A percentile compares a stretch with the other conserved stretches of the same genome.
phyloP scores from a whole-genome alignment of 1,140 invertebrate genomes.

The Microvelia longipes region DNA sequence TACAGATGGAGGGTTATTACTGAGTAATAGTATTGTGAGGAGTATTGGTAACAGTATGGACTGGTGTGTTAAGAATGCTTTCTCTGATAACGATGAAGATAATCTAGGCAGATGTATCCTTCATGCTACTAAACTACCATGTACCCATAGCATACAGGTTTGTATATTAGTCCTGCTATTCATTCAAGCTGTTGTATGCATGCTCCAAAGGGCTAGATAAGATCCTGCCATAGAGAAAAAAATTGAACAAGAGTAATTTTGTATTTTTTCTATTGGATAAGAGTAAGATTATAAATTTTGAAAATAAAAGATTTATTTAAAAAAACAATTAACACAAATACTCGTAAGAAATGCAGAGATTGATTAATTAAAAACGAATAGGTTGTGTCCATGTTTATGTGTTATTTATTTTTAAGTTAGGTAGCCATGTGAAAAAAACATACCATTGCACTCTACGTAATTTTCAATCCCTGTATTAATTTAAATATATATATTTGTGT shows the following conservation, averaged over 20 bases:
- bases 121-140: conserved; percentile 46
- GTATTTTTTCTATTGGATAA: not conserved
- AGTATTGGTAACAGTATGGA: conserved; percentile 57
- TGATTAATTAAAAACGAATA: no score
- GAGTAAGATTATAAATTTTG: no score
- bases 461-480: no score
- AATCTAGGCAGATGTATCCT: conserved; percentile 69
- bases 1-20: conserved; percentile 52
- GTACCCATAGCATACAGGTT: conserved; percentile 30
- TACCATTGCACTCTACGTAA: no score
- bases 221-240: not conserved
- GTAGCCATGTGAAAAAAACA: no score
- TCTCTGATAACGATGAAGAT: conserved; percentile 57
- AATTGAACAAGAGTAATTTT: not conserved
- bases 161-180: no score
- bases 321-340: no score
- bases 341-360: no score
- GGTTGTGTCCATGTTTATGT: no score
- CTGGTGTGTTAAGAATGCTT: conserved; percentile 71
- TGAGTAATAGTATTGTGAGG: conserved; percentile 59
- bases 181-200: not conserved
- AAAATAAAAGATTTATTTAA: no score
- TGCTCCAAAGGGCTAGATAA: not conserved
- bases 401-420: no score
- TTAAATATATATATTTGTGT: no score